Evolutionary conservation across 2,113 vertebrate species (phyloP), one percentile per base, ranked within the genome.

Genomic region (Pongo pygmaeus): DNA sequence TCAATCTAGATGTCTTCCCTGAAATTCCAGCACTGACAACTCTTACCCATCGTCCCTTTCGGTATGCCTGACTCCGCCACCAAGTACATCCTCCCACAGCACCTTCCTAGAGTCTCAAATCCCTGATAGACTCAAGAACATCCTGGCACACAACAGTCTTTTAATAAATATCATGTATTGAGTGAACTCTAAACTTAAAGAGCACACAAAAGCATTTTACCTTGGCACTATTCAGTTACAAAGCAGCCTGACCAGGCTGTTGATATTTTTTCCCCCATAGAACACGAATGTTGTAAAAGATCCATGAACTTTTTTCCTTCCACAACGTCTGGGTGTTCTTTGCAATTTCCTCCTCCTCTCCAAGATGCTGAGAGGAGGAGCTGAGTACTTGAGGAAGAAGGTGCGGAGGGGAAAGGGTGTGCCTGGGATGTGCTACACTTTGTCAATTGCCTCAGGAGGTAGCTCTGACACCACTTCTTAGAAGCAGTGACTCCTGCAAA

Each of bases 381-480:
- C 46, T 0, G 0, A 57, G 86, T 20, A 11, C 72, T 78, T 43
- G 81, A 50, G 77, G 90, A 83, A 13, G 92, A 91, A 8, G 89
- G 89, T 2, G 8, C 69, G 12, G 22, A 70, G 93, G 70, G 23
- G 67, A 91, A 84, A 59, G 74, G 89, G 94, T 67, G 90, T 74
- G 84, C 67, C 74, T 1, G 3, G 43, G 50, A 72, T 3, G 18
- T 23, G 1, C 30, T 55, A 40, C 70, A 75, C 87, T 80, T 20
- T 17, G 87, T 93, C 57, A 6, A 55, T 78, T 3, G 0, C 87
- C 77, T 93, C 95, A 93, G 96, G 78, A 97, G 98, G 93, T 14
- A 0, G 84, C 85, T 81, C 74, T 94, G 91, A 98, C 95, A 97
- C 75, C 94, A 94, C 72, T 74, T 55, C 57, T 89, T 79, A 94